phyloP scores from a whole-genome alignment of 2,888 invertebrate species.

The Gastracanthus pulcherrimus region DNA sequence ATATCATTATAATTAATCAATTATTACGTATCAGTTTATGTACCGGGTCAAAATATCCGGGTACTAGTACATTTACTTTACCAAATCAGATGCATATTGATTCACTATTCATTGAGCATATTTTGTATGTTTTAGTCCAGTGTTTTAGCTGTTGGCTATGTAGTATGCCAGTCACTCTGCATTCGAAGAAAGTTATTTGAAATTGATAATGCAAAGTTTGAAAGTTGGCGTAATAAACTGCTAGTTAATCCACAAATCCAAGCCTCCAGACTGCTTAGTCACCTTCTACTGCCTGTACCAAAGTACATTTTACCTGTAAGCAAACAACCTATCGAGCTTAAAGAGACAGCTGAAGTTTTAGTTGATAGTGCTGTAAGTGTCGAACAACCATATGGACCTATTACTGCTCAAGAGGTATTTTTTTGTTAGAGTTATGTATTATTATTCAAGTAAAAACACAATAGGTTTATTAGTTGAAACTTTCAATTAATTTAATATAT shows the following conservation, averaged over 20 bases:
- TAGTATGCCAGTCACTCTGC: conserved; percentile 81
- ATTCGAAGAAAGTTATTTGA: conserved; percentile 69
- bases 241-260: conserved; percentile 60
- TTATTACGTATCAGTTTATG: no score
- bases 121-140: conserved; percentile 79
- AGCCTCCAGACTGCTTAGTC: conserved; percentile 61
- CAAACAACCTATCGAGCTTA: conserved; percentile 47
- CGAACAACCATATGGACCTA: conserved; percentile 66
- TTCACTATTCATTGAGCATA: not conserved
- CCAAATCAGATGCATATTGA: not conserved
- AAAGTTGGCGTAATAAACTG: conserved; percentile 62
- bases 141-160: conserved; percentile 82
- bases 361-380: conserved; percentile 5
- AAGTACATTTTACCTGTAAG: conserved; percentile 65
- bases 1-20: not conserved
- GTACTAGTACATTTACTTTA: no score
- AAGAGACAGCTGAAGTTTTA: conserved; percentile 9
- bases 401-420: conserved; percentile 71
- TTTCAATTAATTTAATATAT: not conserved
- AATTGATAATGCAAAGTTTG: conserved; percentile 61
- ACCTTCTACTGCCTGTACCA: conserved; percentile 64
- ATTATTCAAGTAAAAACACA: not conserved
- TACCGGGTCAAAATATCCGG: no score
- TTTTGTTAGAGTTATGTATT: not conserved
- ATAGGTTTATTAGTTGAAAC: not conserved